These are phyloP conservation scores for Hemistola chrysoprasaria DNA, from an alignment of 2,888 invertebrate species.

Conservation along the genomic window DNA sequence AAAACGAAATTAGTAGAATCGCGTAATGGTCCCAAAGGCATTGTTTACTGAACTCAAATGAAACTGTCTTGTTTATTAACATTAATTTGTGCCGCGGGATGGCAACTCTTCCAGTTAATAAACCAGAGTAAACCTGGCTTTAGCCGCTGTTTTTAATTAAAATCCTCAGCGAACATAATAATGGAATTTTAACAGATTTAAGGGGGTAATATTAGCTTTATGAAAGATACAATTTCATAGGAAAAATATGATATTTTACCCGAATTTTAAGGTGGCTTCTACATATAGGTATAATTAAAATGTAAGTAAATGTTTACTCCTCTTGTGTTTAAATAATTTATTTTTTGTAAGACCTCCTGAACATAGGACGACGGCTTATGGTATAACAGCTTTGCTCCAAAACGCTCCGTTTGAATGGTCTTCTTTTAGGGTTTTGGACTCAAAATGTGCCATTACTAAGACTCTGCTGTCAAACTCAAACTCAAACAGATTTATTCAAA, in stretches of 20 bases:
- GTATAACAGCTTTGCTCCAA: too few species aligned
- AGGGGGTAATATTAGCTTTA: conserved; percentile 16
- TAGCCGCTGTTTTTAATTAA: conserved; percentile 31
- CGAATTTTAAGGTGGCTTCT: too few species aligned
- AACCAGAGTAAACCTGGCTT: conserved; percentile 13
- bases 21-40: conserved; percentile 9
- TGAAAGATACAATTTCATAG: conserved; percentile 2
- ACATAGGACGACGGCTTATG: too few species aligned
- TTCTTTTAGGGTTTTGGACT: too few species aligned
- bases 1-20: conserved; percentile 17
- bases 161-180: conserved; percentile 24
- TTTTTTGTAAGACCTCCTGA: too few species aligned
- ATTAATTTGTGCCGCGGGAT: conserved; percentile 27
- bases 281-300: too few species aligned
- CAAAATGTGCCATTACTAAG: too few species aligned
- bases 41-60: conserved; percentile 25
- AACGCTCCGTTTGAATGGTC: too few species aligned
- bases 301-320: too few species aligned
- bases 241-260: background rate
- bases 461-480: too few species aligned
- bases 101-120: conserved; percentile 21
- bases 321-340: too few species aligned
- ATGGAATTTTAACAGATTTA: conserved; percentile 26
- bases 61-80: conserved; percentile 28
- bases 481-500: too few species aligned